Percentiles rank a stretch among this genome's conserved stretches.
Conservation (phyloP, 2,113 vertebrate species). For the Salvelinus fontinalis region DNA sequence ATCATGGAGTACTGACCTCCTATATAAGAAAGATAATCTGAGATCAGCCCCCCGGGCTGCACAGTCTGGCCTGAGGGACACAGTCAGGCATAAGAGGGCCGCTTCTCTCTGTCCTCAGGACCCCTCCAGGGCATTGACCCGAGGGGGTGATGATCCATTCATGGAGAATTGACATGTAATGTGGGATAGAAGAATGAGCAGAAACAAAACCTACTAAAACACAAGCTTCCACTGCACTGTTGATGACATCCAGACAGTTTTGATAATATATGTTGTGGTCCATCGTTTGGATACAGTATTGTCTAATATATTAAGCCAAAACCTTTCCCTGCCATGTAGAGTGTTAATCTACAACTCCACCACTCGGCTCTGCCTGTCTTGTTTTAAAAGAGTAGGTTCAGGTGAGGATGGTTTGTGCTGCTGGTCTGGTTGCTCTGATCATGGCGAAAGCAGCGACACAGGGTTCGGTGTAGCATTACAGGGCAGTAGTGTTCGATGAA, state of each 20-base stretch:
- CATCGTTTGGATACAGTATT: no score
- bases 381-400: no score
- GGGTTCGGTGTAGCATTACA: not conserved
- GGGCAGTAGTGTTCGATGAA: not conserved
- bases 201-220: not conserved
- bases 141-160: constrained; percentile 20
- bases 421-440: not conserved
- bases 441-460: not conserved
- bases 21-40: constrained; percentile 1
- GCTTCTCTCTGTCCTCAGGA: constrained; percentile 32
- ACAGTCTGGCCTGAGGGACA: constrained; percentile 6
- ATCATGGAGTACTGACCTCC: constrained; percentile 14
- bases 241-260: not conserved
- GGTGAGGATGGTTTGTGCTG: not conserved
- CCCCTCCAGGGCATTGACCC: constrained; percentile 2
- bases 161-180: not conserved
- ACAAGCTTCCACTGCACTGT: not conserved
- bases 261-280: not conserved
- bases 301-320: no score
- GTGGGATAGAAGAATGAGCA: not conserved
- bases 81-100: constrained; percentile 6
- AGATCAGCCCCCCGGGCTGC: not conserved
- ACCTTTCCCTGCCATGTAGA: no score
- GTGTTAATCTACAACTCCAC: not conserved
- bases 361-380: no score